Conservation (phyloP, 2,113 vertebrate genomes). For the Aldabrachelys gigantea region DNA sequence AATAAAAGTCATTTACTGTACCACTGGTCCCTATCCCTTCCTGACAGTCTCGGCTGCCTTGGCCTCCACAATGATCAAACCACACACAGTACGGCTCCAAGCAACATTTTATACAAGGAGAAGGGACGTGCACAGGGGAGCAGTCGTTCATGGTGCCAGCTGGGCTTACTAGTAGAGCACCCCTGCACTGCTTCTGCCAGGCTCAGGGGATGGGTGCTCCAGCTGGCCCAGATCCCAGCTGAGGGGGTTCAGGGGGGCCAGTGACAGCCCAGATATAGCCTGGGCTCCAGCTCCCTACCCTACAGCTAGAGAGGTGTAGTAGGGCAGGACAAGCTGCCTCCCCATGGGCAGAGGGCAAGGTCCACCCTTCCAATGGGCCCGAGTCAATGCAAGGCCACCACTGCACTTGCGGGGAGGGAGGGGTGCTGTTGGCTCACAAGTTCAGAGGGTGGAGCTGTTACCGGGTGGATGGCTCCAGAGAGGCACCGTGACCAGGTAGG, state of each 20-base stretch:
- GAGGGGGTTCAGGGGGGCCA: no score
- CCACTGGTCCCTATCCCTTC: constrained; percentile 42
- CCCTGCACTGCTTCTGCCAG: neutral
- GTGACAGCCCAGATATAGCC: neutral
- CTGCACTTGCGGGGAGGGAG: neutral
- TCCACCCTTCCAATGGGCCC: neutral
- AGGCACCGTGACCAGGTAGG: neutral
- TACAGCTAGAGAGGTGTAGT: neutral
- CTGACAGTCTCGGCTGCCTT: neutral
- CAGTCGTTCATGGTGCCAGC: neutral
- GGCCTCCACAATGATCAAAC: neutral
- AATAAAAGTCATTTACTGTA: constrained; percentile 90
- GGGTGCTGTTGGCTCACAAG: neutral
- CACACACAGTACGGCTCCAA: neutral
- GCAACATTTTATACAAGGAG: neutral
- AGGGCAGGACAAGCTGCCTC: neutral
- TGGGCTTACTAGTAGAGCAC: neutral
- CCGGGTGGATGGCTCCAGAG: neutral
- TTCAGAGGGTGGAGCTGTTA: neutral
- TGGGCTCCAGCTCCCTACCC: neutral
- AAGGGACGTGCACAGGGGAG: neutral
- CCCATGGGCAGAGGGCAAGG: neutral
- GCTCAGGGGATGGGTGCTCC: neutral
- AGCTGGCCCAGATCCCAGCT: neutral
- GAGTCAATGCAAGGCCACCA: neutral